A percentile compares a stretch with the other conserved stretches of the same genome.
Evolutionary conservation across 2,113 vertebrate species (phyloP).

Genomic region (Pelusios castaneus): DNA sequence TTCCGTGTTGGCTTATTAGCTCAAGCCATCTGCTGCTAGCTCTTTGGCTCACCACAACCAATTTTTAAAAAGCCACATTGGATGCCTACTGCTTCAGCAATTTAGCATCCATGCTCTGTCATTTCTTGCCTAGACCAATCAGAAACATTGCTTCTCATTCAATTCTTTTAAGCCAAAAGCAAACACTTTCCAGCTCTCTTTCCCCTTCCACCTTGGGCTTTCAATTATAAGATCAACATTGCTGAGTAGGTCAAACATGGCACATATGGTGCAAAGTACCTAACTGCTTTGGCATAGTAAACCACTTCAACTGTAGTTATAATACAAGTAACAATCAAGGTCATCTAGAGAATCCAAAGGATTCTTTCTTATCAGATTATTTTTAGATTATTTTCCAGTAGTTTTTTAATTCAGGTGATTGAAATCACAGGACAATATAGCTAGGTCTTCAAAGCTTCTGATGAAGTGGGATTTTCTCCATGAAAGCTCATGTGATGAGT

Average conservation of each 20-base stretch:
- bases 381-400: neutral
- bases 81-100: neutral
- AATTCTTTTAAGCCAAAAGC: neutral
- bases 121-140: neutral
- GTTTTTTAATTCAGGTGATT: neutral
- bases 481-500: too few relatives aligned
- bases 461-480: too few relatives aligned
- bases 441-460: too few relatives aligned
- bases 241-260: neutral
- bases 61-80: neutral
- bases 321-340: neutral
- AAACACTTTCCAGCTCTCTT: neutral
- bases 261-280: fast-evolving
- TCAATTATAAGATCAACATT: neutral
- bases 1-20: neutral
- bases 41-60: neutral
- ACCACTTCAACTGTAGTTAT: fast-evolving
- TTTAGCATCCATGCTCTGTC: neutral
- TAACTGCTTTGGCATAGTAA: fast-evolving
- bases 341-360: neutral
- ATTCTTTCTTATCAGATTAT: neutral
- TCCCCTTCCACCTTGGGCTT: neutral
- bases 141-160: neutral
- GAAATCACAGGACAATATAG: neutral
- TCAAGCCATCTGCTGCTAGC: neutral